Percentiles rank a stretch among this genome's conserved stretches.
phyloP scores from a whole-genome alignment of 37 sponge, comb jelly and placozoan species.

The Corticium candelabrum region DNA sequence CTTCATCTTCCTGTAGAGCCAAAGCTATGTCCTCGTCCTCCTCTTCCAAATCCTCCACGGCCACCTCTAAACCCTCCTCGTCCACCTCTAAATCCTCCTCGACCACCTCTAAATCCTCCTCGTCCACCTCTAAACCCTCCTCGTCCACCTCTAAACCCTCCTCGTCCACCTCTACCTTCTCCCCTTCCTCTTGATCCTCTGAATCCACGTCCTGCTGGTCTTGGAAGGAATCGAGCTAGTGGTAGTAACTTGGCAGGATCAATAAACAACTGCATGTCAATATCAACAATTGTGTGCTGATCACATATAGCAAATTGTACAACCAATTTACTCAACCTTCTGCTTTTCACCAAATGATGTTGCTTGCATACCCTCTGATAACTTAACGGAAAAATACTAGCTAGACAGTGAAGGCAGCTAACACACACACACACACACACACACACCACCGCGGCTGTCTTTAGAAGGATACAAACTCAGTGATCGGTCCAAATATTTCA shows the following conservation, averaged over 20 bases:
- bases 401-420: too few species aligned
- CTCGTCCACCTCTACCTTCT: slow-evolving; percentile 35
- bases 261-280: slow-evolving; percentile 54
- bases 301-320: neutral
- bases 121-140: slow-evolving; percentile 35
- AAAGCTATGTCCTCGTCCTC: slow-evolving; percentile 13
- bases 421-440: too few species aligned
- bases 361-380: slow-evolving; percentile 72
- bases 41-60: slow-evolving; percentile 22
- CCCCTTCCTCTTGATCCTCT: slow-evolving; percentile 9
- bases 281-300: neutral
- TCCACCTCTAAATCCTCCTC: slow-evolving; percentile 32
- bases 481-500: slow-evolving; percentile 95
- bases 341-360: slow-evolving; percentile 61
- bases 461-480: slow-evolving; percentile 66
- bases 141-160: slow-evolving; percentile 31
- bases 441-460: slow-evolving; percentile 13
- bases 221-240: slow-evolving; percentile 67
- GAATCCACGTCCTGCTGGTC: slow-evolving; percentile 40
- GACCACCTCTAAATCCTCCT: slow-evolving; percentile 32
- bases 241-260: slow-evolving; percentile 90
- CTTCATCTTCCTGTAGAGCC: neutral
- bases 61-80: slow-evolving; percentile 35
- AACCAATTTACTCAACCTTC: slow-evolving; percentile 41
- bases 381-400: slow-evolving; percentile 85